A percentile compares a stretch with the other conserved stretches of the same genome.
Conservation (phyloP, 2,113 vertebrate genomes). For the Uria aalge region DNA sequence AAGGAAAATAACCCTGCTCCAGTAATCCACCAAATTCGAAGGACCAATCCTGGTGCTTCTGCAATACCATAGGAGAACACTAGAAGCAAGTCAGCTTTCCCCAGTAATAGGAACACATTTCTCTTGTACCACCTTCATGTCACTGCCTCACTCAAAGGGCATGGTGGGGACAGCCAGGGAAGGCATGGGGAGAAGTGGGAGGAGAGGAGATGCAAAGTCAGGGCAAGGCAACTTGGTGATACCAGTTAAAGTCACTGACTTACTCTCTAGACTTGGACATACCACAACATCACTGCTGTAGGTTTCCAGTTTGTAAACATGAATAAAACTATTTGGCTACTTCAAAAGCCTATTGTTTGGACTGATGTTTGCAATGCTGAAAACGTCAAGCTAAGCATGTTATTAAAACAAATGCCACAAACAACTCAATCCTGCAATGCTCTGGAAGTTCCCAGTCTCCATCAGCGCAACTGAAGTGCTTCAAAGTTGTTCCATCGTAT, state of each 20-base stretch:
- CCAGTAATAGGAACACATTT: neutral
- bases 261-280: neutral
- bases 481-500: neutral
- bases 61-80: neutral
- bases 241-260: rapidly evolving
- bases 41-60: neutral
- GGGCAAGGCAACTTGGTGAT: neutral
- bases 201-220: neutral
- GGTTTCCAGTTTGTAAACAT: neutral
- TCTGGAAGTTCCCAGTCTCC: neutral
- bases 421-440: neutral
- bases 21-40: neutral
- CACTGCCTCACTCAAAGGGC: neutral
- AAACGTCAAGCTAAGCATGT: neutral
- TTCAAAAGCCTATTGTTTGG: neutral
- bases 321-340: neutral
- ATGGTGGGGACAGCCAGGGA: neutral
- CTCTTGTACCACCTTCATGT: neutral
- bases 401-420: neutral
- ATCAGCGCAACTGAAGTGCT: neutral
- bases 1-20: neutral
- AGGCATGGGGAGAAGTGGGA: neutral
- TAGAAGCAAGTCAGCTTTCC: neutral
- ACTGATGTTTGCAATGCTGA: neutral
- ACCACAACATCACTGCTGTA: neutral